Base-by-base conservation (phyloP, 2,113 vertebrate species). In the Polypterus senegalus region DNA sequence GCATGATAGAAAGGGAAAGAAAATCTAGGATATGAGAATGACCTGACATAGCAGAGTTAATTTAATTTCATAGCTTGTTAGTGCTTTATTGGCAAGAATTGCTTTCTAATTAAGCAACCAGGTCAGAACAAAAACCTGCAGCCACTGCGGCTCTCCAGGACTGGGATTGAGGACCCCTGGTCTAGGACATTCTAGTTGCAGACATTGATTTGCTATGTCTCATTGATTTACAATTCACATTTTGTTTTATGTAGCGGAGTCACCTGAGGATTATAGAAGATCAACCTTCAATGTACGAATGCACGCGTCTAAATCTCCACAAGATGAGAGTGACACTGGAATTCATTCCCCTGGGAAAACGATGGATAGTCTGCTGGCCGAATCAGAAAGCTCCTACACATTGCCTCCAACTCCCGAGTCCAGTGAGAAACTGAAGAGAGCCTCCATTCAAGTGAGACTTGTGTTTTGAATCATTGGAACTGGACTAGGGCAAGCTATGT, bases 201-300 rank as follows among this genome's bases (percentile, higher is more conserved):
- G 27, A 27, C 27, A 27, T 27, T 27, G 27, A 27, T 27, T 27
- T 27, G 27, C 27, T 27, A 27, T 27, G 27, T 27, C 27, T 27
- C 27, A 27, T 27, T 27, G 27, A 27, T 27, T 27, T 27, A 27
- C 27, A 27, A 27, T 27, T 27, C 27, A 27, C 27, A 27, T 27
- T 57, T 7, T 65, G 43, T 6, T 47, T 27, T 61, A 59, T 3
- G 49, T 65, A 97, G 95, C 73, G 3, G 72, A 64, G 64, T 59
- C 46, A 0, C 45, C 63, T 44, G 77, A 75, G 44, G 70, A 73
- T 1, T 83, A 65, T 52, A 5, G 76, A 10, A 82, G 78, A 65
- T 67, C 73, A 46, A 86, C 89, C 0, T 46, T 85, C 9, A 70
- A 73, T 49, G 82, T n/a, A 65, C 63, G 70, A 49, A 82, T 79